A percentile compares a stretch with the other conserved stretches of the same genome.
Conservation (phyloP, 2,888 invertebrate genomes). For the Automeris io region DNA sequence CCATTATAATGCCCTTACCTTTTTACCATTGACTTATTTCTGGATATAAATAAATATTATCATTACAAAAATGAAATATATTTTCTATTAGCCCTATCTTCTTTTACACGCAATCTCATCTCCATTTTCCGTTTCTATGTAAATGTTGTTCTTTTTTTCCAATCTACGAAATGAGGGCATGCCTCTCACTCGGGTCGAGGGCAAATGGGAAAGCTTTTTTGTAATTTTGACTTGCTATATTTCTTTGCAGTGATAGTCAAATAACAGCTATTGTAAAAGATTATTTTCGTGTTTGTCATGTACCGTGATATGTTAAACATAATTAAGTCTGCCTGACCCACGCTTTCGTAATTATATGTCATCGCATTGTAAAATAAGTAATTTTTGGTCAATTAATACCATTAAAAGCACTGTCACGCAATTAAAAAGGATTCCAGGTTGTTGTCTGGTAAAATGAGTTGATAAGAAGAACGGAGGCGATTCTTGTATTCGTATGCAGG, state of each 20-base stretch:
- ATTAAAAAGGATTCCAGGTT: constrained; percentile 53
- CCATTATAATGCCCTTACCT: too few species aligned
- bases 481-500: constrained; percentile 74
- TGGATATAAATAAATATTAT: background rate
- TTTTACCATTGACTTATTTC: background rate
- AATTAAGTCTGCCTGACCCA: too few species aligned
- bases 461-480: constrained; percentile 63
- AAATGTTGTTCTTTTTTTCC: constrained; percentile 37
- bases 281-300: too few species aligned
- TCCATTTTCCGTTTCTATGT: constrained; percentile 28
- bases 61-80: background rate
- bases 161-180: constrained; percentile 48
- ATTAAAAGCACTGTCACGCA: constrained; percentile 53
- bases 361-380: background rate
- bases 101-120: constrained; percentile 34
- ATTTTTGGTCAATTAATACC: too few species aligned
- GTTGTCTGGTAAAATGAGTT: constrained; percentile 55
- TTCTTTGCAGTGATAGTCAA: too few species aligned
- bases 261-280: too few species aligned
- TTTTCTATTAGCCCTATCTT: background rate
- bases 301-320: too few species aligned
- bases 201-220: constrained; percentile 51
- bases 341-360: too few species aligned
- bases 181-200: constrained; percentile 31
- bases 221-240: constrained; percentile 37